Conservation (phyloP, 2,888 invertebrate genomes). For the Conomelus anceps region DNA sequence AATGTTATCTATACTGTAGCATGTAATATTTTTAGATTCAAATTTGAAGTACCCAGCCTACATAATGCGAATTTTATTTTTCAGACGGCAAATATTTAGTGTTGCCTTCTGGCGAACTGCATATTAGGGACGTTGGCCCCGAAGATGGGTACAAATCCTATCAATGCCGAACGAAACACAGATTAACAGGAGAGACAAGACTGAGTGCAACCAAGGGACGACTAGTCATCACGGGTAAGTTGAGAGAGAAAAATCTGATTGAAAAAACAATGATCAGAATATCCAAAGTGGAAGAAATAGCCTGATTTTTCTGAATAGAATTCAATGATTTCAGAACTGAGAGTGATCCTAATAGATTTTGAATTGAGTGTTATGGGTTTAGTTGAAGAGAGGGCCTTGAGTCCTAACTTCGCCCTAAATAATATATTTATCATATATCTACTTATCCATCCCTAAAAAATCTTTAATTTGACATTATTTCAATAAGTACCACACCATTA, state of each 20-base stretch:
- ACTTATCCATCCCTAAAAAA: too few species aligned
- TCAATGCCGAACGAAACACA: constrained; percentile 88
- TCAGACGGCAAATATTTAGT: constrained; percentile 93
- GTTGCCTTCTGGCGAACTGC: constrained; percentile 88
- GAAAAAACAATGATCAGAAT: not conserved
- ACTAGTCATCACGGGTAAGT: constrained; percentile 91
- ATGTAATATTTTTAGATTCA: too few species aligned
- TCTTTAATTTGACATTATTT: too few species aligned
- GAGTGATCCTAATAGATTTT: too few species aligned
- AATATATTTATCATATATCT: too few species aligned
- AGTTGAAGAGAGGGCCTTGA: too few species aligned
- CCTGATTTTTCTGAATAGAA: not conserved
- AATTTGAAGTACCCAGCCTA: too few species aligned
- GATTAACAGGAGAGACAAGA: constrained; percentile 86
- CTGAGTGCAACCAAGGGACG: constrained; percentile 89
- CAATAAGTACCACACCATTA: too few species aligned
- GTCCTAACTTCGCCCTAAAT: too few species aligned
- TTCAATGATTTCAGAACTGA: too few species aligned
- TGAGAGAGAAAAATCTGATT: not conserved
- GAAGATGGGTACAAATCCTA: constrained; percentile 92
- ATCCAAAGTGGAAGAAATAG: not conserved
- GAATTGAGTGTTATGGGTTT: too few species aligned
- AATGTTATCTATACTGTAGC: too few species aligned
- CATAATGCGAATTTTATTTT: constrained; percentile 25
- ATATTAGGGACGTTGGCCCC: constrained; percentile 89